phyloP scores from a whole-genome alignment of 92 coral and sea anemone species.

The Porites rus region DNA sequence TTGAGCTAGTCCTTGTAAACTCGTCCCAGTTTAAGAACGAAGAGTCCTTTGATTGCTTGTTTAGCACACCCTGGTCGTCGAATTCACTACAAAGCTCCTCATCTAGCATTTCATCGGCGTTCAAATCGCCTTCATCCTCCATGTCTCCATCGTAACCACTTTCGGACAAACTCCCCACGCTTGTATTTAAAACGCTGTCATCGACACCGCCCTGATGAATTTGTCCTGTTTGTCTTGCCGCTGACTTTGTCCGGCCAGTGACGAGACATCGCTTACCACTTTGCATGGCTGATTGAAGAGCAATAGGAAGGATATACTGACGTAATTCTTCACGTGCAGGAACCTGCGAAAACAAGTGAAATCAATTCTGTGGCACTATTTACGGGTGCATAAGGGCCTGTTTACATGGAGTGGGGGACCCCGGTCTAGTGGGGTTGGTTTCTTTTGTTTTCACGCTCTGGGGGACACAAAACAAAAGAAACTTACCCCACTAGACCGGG shows the following conservation, averaged over 20 bases:
- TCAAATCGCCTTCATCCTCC: constrained; percentile 91
- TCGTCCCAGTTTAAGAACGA: constrained; percentile 81
- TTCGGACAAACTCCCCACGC: constrained; percentile 79
- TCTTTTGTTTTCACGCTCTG: too few relatives aligned
- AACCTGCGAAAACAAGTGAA: constrained; percentile 37
- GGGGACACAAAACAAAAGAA: too few relatives aligned
- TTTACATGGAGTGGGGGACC: too few relatives aligned
- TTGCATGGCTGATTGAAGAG: constrained; percentile 43
- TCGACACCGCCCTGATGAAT: constrained; percentile 40
- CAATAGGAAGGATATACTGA: constrained; percentile 54
- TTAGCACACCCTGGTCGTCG: constrained; percentile 68
- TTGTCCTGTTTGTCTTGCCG: constrained; percentile 3
- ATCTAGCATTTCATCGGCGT: constrained; percentile 65
- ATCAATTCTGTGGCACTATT: background rate
- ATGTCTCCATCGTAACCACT: constrained; percentile 98
- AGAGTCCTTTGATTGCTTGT: constrained; percentile 77
- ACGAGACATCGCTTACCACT: constrained; percentile 19
- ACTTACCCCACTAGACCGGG: too few relatives aligned
- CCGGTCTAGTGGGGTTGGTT: too few relatives aligned
- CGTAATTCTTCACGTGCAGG: constrained; percentile 71
- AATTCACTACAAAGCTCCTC: constrained; percentile 70
- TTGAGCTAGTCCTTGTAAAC: constrained; percentile 76
- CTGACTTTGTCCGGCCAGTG: constrained; percentile 23
- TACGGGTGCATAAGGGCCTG: too few relatives aligned
- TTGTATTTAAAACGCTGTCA: constrained; percentile 64